Percentiles rank a stretch among this genome's conserved stretches.
These are phyloP conservation scores for Thermophis baileyi DNA, from an alignment of 2,113 vertebrate species.

Conservation along the genomic window DNA sequence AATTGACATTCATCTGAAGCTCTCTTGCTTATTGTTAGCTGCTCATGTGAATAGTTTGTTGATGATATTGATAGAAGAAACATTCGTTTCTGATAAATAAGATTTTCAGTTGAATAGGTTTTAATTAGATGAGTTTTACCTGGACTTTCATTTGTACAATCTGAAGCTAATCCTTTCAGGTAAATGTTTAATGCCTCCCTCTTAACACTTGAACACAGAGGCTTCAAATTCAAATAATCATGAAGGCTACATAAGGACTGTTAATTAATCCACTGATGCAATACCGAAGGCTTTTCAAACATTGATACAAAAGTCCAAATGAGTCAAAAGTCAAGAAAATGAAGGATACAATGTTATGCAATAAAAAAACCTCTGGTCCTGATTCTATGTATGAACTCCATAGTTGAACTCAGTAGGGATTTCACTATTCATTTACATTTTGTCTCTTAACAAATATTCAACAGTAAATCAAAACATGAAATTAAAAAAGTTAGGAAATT, in stretches of 20 bases:
- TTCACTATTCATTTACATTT: background rate
- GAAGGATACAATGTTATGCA: background rate
- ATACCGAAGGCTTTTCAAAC: background rate
- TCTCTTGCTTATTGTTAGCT: slow-evolving; percentile 69
- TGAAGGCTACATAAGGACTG: background rate
- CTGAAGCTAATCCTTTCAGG: slow-evolving; percentile 53
- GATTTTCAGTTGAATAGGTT: slow-evolving; percentile 71
- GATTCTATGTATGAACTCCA: background rate
- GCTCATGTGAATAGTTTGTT: slow-evolving; percentile 71
- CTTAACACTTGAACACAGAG: slow-evolving; percentile 37
- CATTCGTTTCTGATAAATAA: slow-evolving; percentile 74
- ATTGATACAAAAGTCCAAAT: background rate
- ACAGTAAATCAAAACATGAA: background rate
- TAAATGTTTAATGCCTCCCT: slow-evolving; percentile 36
- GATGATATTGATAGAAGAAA: slow-evolving; percentile 66
- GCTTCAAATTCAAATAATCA: slow-evolving; percentile 26
- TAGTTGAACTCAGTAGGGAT: background rate
- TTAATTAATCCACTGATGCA: background rate
- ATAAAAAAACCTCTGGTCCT: background rate
- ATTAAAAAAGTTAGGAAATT: background rate
- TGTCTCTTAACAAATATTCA: background rate
- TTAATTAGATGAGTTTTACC: slow-evolving; percentile 69
- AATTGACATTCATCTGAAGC: slow-evolving; percentile 71
- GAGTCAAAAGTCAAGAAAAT: background rate
- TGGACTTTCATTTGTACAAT: slow-evolving; percentile 49